Percentiles rank a stretch among this genome's conserved stretches.
phyloP scores from a whole-genome alignment of 2,888 invertebrate genomes.

The Aphodius granarius region DNA sequence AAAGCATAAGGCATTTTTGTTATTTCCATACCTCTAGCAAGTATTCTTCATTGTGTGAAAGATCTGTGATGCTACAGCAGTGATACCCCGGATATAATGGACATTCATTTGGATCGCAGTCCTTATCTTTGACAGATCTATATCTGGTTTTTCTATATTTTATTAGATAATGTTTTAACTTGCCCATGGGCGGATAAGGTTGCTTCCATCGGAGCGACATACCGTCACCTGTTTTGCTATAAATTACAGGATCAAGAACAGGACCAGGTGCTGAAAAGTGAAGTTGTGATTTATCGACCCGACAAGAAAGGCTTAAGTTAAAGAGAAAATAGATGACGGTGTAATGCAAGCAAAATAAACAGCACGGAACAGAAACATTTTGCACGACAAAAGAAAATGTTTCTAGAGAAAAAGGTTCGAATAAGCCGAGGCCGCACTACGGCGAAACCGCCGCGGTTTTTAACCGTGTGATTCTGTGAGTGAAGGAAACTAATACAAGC shows the following conservation, averaged over 20 bases:
- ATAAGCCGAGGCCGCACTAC: no score
- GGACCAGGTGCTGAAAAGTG: not conserved
- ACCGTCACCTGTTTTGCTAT: not conserved
- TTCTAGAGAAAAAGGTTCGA: no score
- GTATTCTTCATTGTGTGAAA: not conserved
- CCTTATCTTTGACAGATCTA: not conserved
- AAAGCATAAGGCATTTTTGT: no score
- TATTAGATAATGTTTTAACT: not conserved
- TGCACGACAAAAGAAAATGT: no score
- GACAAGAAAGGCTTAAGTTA: no score
- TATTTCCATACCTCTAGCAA: not conserved
- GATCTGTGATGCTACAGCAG: not conserved
- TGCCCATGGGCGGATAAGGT: slow-evolving; percentile 7
- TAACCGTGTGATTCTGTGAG: no score
- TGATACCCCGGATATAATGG: not conserved
- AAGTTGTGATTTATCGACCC: no score
- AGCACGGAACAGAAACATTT: no score
- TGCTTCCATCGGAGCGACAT: not conserved
- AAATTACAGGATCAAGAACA: not conserved
- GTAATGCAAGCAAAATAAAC: no score
- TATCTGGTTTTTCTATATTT: not conserved
- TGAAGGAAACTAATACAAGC: no score
- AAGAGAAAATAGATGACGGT: no score
- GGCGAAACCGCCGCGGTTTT: no score
- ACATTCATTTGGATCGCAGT: not conserved